These are phyloP conservation scores for Bos taurus DNA, from an alignment of 2,113 vertebrate genomes.

Conservation along the genomic window DNA sequence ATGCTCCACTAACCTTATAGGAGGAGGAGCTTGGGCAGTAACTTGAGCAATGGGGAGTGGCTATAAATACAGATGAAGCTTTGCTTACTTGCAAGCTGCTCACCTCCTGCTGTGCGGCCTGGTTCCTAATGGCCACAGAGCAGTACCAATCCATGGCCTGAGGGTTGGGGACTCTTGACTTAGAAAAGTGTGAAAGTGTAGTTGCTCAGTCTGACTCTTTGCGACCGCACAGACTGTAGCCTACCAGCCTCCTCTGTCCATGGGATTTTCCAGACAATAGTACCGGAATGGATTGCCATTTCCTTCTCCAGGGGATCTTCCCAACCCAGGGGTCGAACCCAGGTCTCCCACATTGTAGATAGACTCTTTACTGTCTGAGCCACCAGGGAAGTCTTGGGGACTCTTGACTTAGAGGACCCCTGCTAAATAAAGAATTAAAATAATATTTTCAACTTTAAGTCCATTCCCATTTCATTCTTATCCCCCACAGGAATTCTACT, in stretches of 20 bases:
- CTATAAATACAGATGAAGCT: neutral
- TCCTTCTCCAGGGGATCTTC: no score
- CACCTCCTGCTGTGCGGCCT: neutral
- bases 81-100: neutral
- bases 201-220: no score
- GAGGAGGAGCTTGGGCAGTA: neutral
- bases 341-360: no score
- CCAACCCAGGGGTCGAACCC: no score
- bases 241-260: no score
- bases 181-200: no score
- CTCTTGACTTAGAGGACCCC: neutral
- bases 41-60: neutral
- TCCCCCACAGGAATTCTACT: neutral
- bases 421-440: neutral
- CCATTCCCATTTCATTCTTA: neutral
- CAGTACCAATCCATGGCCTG: neutral
- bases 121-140: neutral
- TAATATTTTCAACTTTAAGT: neutral
- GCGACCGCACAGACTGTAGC: no score
- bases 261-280: no score
- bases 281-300: no score
- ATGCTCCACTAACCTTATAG: fast-evolving
- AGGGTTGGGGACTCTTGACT: neutral
- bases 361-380: no score
- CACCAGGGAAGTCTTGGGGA: no score